Evolutionary conservation across 2,113 vertebrate species (phyloP), one percentile per base, ranked within the genome.

Genomic region (Numida meleagris): DNA sequence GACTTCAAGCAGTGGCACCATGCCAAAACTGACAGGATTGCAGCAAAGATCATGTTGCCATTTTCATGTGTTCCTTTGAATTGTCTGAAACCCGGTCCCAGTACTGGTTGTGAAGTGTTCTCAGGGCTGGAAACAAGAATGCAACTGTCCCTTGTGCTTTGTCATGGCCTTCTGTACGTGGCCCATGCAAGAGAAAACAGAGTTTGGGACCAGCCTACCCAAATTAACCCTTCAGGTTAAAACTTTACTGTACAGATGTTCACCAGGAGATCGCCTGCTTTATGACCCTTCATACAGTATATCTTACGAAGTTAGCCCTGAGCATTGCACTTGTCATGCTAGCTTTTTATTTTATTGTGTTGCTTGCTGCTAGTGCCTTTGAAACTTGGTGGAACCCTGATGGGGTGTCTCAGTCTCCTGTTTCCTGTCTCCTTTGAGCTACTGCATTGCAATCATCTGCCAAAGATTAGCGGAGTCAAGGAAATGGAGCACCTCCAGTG

Each of bases 401-500:
- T 15, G 79, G 50, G 17, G 8, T 72, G 24, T 72, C 76, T 91
- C 29, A 50, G 15, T 74, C 79, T 91, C 72, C 59, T 85, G 33
- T 93, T 92, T 95, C 38, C 45, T 82, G 62, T 89, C 83, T 94
- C 45, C 36, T 76, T 61, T 79, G 74, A 85, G 81, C 81, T 84
- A 42, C 40, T 87, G 40, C 55, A 27, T 94, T 90, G 45, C 82
- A 89, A 27, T 82, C 34, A 71, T 67, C 50, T 93, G 92, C 86
- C 90, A 96, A 83, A 94, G 75, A 91, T 78, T 92, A 83, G 25
- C 1, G 0, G 21, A 85, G 58, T 93, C 53, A 89, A 73, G 74
- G 86, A 91, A 83, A 93, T 67, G 88, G 82, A 88, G 82, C 82
- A 74, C 55, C 46, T 96, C 65, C 46, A 93, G 90, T 93, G 65